Percentiles rank a stretch among this genome's conserved stretches.
These are phyloP conservation scores for Holacanthus passer DNA, from an alignment of 2,113 vertebrate species.

Conservation along the genomic window DNA sequence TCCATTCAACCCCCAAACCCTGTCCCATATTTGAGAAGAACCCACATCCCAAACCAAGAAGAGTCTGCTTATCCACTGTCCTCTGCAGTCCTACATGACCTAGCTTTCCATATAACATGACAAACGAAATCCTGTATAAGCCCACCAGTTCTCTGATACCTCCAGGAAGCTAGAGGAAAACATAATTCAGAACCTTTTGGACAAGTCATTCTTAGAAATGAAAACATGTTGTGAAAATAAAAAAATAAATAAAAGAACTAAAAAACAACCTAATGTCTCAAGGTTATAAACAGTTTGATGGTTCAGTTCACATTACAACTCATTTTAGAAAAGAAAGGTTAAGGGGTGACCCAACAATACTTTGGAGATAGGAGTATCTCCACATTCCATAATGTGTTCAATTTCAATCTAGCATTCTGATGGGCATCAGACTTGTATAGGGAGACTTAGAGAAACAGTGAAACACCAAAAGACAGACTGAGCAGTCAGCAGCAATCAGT, in stretches of 20 bases:
- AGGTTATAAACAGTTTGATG: not conserved
- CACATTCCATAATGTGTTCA: too few relatives aligned
- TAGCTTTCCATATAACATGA: not conserved
- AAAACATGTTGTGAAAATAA: not conserved
- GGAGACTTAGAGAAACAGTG: not conserved
- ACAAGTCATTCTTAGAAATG: not conserved
- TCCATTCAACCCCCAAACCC: not conserved
- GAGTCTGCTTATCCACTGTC: not conserved
- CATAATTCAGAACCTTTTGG: not conserved
- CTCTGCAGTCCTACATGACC: not conserved
- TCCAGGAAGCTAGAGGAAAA: not conserved
- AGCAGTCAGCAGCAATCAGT: not conserved
- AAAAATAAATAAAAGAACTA: not conserved
- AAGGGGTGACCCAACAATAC: not conserved
- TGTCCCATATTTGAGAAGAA: not conserved
- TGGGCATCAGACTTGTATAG: not conserved
- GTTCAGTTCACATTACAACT: not conserved
- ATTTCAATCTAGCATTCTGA: not conserved
- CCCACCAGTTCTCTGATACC: not conserved
- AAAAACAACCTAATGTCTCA: not conserved
- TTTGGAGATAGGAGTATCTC: not conserved
- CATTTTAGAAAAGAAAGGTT: not conserved
- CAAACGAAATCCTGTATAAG: not conserved
- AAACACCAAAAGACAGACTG: not conserved
- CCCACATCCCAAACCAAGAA: not conserved